These are phyloP conservation scores for Colletes latitarsis DNA, from an alignment of 1,140 invertebrate species.

Conservation along the genomic window DNA sequence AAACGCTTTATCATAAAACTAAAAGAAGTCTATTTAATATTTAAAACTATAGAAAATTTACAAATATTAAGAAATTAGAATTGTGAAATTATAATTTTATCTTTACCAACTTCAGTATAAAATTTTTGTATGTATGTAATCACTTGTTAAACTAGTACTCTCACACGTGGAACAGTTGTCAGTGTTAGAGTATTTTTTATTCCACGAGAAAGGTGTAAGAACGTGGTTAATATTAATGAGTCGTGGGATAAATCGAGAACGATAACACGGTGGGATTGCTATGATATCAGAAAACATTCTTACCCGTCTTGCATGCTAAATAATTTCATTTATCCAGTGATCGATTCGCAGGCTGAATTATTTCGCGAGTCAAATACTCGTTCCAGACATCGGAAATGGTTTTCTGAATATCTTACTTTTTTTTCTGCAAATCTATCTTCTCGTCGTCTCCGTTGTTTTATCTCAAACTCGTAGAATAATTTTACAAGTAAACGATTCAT, in stretches of 20 bases:
- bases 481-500: too few species aligned
- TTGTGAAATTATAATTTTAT: too few species aligned
- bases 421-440: neutral
- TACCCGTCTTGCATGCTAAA: conserved; percentile 5
- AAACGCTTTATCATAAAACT: too few species aligned
- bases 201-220: neutral
- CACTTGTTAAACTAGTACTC: too few species aligned
- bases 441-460: too few species aligned
- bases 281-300: conserved; percentile 6
- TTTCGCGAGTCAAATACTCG: neutral
- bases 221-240: conserved; percentile 2
- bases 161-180: too few species aligned
- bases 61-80: too few species aligned
- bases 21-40: too few species aligned
- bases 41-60: too few species aligned
- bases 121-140: too few species aligned
- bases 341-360: neutral
- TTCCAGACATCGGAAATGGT: neutral
- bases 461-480: too few species aligned
- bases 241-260: neutral
- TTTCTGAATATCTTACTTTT: neutral
- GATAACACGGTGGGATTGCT: conserved; percentile 5
- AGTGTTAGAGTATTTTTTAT: neutral
- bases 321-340: neutral
- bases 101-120: too few species aligned